Evolutionary conservation across 2,888 invertebrate genomes (phyloP), one percentile per base, ranked within the genome.

Genomic region (Cheilosia urbana): DNA sequence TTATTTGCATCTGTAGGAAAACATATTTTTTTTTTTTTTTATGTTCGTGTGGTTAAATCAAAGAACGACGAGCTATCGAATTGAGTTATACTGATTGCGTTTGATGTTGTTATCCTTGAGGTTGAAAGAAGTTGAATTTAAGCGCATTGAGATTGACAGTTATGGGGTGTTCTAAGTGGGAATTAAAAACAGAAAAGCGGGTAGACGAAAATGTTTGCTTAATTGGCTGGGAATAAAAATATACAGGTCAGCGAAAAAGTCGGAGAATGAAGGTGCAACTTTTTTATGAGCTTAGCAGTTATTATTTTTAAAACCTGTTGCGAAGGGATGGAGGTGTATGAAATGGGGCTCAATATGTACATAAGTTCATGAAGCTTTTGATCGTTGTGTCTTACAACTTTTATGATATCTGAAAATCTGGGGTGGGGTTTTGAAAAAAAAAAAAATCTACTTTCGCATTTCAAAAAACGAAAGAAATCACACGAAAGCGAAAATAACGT

Each of bases 111-210:
- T 81, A 79, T 68, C 57, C 80, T 81, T 81, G 85, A 85, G 68
- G 85, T 80, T 80, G 72, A 85, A 45, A 66, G 55, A 72, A 85
- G 71, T 76, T 62, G 62, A 76, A 62, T 30, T 72, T 77, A 72
- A 85, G 72, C 76, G 62, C 63, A 77, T 77, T 85, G 42, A 58
- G 63, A 85, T 30, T 85, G 85, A 85, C 85, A 81, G 80, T 77
- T 85, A 85, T 85, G 76, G 72, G 85, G 80, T 81, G 85, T 72
- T 85, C n/a, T 77, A 85, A 81, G 72, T 62, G 68, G 76, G 80
- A 76, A 85, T 85, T 85, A 85, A 68, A 58, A 65, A 9, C 51
- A 45, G 11, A 15, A 58, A 19, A 37, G 11, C 21, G 40, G 49
- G 34, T 21, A 34, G 17, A 37, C 6, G 24, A 21, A 57, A n/a